Conservation (phyloP, 2,797 vertebrate genomes). For the Diglossa cyanea region DNA sequence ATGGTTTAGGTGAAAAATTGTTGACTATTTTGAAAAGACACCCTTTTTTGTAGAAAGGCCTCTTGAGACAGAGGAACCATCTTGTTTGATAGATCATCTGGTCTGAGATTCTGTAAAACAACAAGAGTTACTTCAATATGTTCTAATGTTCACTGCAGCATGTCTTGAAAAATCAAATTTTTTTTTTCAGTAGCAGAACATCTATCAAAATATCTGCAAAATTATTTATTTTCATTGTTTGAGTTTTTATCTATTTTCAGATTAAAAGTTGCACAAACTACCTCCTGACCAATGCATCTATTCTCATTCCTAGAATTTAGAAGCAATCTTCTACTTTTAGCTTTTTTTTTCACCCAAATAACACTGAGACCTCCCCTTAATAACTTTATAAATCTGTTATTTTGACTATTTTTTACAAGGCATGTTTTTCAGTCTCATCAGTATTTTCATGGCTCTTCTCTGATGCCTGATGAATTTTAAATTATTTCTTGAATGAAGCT, state of each 20-base stretch:
- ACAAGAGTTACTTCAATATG: not conserved
- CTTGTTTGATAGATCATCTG: not conserved
- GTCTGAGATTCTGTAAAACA: not conserved
- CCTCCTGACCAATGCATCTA: not conserved
- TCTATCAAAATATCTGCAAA: not conserved
- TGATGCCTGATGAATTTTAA: not conserved
- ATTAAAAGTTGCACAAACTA: not conserved
- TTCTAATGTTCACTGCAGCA: not conserved
- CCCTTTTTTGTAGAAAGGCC: not conserved
- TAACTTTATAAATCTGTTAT: not conserved
- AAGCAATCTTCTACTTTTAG: not conserved
- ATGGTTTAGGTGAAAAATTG: not conserved
- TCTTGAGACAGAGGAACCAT: not conserved
- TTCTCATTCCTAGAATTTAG: not conserved
- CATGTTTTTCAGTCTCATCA: not conserved
- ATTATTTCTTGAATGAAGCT: not conserved
- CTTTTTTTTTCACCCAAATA: not conserved
- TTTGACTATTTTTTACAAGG: not conserved
- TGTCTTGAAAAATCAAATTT: not conserved
- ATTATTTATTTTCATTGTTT: not conserved
- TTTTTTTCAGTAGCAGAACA: not conserved
- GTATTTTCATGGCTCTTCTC: not conserved
- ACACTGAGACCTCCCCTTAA: not conserved
- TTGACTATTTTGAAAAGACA: not conserved
- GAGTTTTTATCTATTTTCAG: not conserved